These are phyloP conservation scores for Nyctibius bracteatus DNA, from an alignment of 2,113 vertebrate species.

Conservation along the genomic window DNA sequence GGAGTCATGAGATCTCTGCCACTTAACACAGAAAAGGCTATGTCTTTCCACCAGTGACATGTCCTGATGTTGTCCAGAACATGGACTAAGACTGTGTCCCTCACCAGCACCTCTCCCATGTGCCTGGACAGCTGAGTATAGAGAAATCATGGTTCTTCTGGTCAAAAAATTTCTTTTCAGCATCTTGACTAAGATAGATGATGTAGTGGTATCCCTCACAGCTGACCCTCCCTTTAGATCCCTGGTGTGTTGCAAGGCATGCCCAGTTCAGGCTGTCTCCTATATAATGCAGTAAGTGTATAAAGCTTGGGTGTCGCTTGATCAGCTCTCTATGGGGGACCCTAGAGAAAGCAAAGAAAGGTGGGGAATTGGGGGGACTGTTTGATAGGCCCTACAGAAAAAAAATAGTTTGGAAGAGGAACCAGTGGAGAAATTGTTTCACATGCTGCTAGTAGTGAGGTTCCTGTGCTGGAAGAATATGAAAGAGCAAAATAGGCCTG, in stretches of 20 bases:
- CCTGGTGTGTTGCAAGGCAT: background rate
- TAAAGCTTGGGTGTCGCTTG: background rate
- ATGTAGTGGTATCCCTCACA: background rate
- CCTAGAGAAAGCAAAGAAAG: background rate
- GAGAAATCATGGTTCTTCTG: background rate
- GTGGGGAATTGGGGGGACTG: background rate
- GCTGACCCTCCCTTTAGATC: no score
- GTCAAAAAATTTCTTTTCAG: background rate
- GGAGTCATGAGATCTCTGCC: background rate
- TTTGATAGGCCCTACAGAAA: background rate
- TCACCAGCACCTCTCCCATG: background rate
- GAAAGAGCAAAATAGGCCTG: background rate
- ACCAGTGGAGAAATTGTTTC: background rate
- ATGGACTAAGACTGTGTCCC: no score
- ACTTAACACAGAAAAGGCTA: background rate
- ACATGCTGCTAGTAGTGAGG: background rate
- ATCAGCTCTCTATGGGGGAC: background rate
- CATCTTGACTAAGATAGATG: background rate
- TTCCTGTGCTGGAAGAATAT: background rate
- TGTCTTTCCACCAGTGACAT: background rate
- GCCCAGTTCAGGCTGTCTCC: background rate
- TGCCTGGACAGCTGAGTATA: background rate
- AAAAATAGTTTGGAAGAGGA: background rate
- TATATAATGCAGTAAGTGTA: background rate
- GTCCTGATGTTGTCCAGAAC: background rate